Conservation (phyloP, 2,888 invertebrate species). For the Tenthredo livida region DNA sequence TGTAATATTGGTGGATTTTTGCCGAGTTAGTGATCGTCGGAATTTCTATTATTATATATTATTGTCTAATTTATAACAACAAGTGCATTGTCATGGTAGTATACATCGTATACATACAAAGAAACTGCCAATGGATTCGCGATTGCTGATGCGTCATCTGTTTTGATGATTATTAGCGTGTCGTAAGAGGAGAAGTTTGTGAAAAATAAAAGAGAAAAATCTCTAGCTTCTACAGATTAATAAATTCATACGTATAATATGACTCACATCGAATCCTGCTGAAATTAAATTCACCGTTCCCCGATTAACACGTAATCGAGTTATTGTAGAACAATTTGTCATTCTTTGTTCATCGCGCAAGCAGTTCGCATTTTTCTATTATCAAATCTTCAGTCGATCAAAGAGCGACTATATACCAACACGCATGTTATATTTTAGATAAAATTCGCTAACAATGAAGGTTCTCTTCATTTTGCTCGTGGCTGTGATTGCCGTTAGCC, state of each 20-base stretch:
- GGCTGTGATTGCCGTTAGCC: slow-evolving; percentile 80
- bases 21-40: not conserved
- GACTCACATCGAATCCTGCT: not conserved
- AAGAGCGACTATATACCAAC: not conserved
- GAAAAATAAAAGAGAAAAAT: not conserved
- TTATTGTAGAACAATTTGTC: not conserved
- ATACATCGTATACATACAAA: too few relatives aligned
- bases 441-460: slow-evolving; percentile 69
- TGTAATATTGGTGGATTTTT: not conserved
- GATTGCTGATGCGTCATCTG: slow-evolving; percentile 16
- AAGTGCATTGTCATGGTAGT: not conserved
- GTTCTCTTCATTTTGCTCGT: slow-evolving; percentile 77
- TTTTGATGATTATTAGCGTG: not conserved
- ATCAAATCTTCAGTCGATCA: not conserved
- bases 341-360: not conserved
- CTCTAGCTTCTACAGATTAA: not conserved
- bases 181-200: not conserved
- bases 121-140: not conserved
- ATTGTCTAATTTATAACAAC: not conserved
- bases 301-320: not conserved
- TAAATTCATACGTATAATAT: not conserved
- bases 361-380: not conserved
- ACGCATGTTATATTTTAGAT: slow-evolving; percentile 1
- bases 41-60: not conserved
- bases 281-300: not conserved